Evolutionary conservation across 2,888 invertebrate genomes (phyloP), one percentile per base, ranked within the genome.

Genomic region (Pardosa pseudoannulata): DNA sequence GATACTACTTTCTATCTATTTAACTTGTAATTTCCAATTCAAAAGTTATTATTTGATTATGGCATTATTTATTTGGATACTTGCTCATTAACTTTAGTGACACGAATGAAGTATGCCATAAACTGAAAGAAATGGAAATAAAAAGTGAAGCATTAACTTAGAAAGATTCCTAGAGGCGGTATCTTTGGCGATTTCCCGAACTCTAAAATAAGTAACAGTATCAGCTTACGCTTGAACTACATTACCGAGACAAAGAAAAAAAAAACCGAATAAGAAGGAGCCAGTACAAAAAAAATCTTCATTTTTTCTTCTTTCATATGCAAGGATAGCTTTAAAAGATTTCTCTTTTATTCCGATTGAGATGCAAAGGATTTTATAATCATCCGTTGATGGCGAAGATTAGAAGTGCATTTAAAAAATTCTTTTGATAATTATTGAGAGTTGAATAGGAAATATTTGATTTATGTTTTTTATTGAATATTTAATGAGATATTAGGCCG

Each of bases 191-290:
- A 56, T 56, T 56, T 56, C 56, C 56, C 23, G 56, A 56, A 56
- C 56, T 19, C 56, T 56, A 56, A 23, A 56, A 23, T 56, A 56
- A 56, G 56, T 23, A 56, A 56, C 56, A 23, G 56, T 56, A 56
- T 56, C 56, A 56, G 5, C 56, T 56, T 56, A 23, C 56, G 19
- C 23, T 5, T 56, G 56, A 56, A 56, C 56, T 23, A 56, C 56
- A 56, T 56, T 56, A 23, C 46, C 9, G 13, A 56, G 23, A 56
- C 56, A 56, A 56, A 56, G 56, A 56, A 56, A 56, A 56, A 56
- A 56, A 56, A 7, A 9, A 7, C 46, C 13, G 46, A 46, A 23
- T 56, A 19, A 11, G 56, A 56, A 16, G 56, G 16, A 56, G 56
- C 23, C 5, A 23, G 19, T 3, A 23, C n/a, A n/a, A n/a, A 56